Conservation (phyloP, 2,888 invertebrate species). For the Leptinotarsa peninsularis region DNA sequence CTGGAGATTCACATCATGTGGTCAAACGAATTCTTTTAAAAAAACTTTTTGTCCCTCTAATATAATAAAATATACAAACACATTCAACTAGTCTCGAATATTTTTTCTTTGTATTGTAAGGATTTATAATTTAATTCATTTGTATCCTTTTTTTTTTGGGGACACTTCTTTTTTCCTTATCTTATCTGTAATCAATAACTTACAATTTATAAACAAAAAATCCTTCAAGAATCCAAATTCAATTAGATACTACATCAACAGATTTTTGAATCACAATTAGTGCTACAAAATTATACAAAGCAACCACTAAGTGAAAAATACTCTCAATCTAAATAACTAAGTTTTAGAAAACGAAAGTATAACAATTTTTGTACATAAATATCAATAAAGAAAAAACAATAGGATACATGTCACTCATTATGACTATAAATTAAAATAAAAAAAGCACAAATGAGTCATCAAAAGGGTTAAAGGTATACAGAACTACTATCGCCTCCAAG, state of each 20-base stretch:
- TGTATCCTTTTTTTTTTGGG: slow-evolving; percentile 45
- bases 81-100: slow-evolving; percentile 41
- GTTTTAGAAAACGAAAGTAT: slow-evolving; percentile 28
- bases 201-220: slow-evolving; percentile 44
- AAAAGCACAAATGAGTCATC: slow-evolving; percentile 30
- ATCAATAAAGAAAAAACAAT: slow-evolving; percentile 35
- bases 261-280: slow-evolving; percentile 33
- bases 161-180: slow-evolving; percentile 44
- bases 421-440: slow-evolving; percentile 19
- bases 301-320: slow-evolving; percentile 33
- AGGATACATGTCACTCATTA: slow-evolving; percentile 19
- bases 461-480: slow-evolving; percentile 15
- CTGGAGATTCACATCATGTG: neutral
- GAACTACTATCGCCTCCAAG: slow-evolving; percentile 86
- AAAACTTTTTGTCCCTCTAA: slow-evolving; percentile 51
- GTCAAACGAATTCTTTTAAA: slow-evolving; percentile 41
- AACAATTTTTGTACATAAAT: slow-evolving; percentile 46
- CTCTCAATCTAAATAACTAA: slow-evolving; percentile 17
- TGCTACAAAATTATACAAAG: slow-evolving; percentile 26
- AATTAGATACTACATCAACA: neutral
- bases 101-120: slow-evolving; percentile 43
- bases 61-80: slow-evolving; percentile 56
- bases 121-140: slow-evolving; percentile 35
- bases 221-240: slow-evolving; percentile 35
- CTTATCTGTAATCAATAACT: slow-evolving; percentile 41